Evolutionary conservation across 1,140 invertebrate genomes (phyloP), one percentile per base, ranked within the genome.

Genomic region (Drepana arcuata): DNA sequence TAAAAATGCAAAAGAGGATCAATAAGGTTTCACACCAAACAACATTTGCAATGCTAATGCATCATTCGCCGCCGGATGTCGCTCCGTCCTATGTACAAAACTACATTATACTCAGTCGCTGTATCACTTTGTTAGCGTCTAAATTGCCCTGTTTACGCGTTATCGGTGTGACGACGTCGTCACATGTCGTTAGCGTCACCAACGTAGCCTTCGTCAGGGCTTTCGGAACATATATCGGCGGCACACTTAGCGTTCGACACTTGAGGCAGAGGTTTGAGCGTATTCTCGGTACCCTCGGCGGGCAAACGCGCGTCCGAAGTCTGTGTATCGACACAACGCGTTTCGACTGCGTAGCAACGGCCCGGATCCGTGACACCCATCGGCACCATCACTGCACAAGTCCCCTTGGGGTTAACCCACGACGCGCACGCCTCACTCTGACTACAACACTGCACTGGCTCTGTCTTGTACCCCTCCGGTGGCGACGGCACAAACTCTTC

Each of bases 151-250:
- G 59, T 70, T 75, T 71, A 77, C 54, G 65, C 64, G 57, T 65
- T 72, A 41, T 83, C 79, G 49, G 56, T 68, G 14, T 64, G 78
- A 44, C 82, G 87, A 74, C 84, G 90, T 89, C 61, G 86, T 88
- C 87, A 88, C 69, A 87, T 88, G 51, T 88, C 86, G 54, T 86
- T 85, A 32, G 66, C 87, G 61, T 94, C 93, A 14, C 92, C 93
- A 26, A 92, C 93, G 66, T 94, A 95, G 1, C 93, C 93, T 66
- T 95, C 93, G 66, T 95, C 93, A 2, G 93, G 92, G 66, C 92
- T 94, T 52, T 95, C 93, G 2, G 91, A 89, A 47, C 92, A 85
- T n/a, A 87, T 86, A 39, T 87, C 90, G 39, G 79, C 83, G 11
- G 63, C 71, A 52, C 73, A 84, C 59, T 81, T 83, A 29, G 72